These are phyloP conservation scores for Callionymus lyra DNA, from an alignment of 2,113 vertebrate genomes.

Conservation along the genomic window DNA sequence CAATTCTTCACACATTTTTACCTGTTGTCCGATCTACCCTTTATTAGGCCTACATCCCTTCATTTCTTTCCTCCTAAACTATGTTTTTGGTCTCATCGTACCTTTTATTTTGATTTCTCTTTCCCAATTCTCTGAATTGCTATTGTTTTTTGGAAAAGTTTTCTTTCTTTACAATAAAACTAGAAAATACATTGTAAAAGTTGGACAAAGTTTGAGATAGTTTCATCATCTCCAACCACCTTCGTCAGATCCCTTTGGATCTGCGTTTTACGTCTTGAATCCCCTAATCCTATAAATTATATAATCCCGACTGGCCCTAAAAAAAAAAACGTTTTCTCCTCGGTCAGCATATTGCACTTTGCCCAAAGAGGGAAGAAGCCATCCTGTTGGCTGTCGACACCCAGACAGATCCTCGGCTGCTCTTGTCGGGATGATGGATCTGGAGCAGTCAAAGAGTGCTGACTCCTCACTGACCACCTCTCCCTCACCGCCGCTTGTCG, in stretches of 20 bases:
- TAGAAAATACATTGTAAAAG: no score
- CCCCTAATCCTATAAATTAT: constrained; percentile 26
- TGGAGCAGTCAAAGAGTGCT: constrained; percentile 58
- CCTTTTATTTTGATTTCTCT: constrained; percentile 1
- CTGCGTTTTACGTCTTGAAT: constrained; percentile 15
- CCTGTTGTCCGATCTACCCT: no score
- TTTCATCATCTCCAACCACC: no score
- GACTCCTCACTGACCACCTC: constrained; percentile 59
- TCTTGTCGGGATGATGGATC: constrained; percentile 65
- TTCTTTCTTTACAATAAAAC: no score
- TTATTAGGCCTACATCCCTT: no score
- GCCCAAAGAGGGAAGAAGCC: constrained; percentile 47
- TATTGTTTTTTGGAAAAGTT: no score
- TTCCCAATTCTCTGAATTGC: no score
- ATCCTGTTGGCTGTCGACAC: constrained; percentile 48
- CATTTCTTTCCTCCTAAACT: no score
- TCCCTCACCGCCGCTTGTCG: constrained; percentile 53
- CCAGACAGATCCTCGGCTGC: constrained; percentile 45
- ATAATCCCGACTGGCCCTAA: constrained; percentile 18
- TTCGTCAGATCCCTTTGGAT: no score
- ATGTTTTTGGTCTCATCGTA: no score
- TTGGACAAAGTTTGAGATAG: no score
- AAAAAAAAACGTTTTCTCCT: constrained; percentile 24
- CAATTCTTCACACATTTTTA: no score
- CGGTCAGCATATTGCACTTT: constrained; percentile 59